Conservation (phyloP, 2,888 invertebrate genomes). For the Mamestra brassicae region DNA sequence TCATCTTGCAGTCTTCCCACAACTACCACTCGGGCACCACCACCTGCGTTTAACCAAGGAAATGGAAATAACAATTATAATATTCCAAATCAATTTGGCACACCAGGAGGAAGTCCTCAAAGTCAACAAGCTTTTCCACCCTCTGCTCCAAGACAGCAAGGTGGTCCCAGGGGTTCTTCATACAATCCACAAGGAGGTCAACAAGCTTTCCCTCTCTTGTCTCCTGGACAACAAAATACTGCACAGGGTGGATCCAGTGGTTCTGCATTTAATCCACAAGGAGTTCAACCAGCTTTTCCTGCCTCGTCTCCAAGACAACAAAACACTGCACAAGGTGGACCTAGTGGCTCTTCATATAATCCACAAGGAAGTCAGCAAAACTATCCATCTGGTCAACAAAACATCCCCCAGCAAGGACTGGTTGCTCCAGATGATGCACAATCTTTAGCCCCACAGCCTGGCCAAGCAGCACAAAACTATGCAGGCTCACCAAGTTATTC, state of each 20-base stretch:
- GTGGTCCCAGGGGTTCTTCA: conserved; percentile 10
- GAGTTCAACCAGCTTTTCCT: conserved; percentile 12
- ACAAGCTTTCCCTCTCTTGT: conserved; percentile 3
- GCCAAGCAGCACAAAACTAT: conserved; percentile 28
- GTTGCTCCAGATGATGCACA: not conserved
- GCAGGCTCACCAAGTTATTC: conserved; percentile 21
- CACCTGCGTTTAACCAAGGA: conserved; percentile 53
- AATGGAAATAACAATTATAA: conserved; percentile 39
- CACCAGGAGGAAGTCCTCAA: conserved; percentile 17
- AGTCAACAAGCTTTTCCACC: conserved; percentile 32
- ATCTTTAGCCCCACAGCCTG: conserved; percentile 17
- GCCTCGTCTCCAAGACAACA: conserved; percentile 1
- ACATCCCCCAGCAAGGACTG: conserved; percentile 26
- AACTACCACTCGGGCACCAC: conserved; percentile 82
- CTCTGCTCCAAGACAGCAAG: conserved; percentile 5
- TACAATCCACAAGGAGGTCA: conserved; percentile 19
- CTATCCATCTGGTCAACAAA: conserved; percentile 12
- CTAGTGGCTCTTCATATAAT: conserved; percentile 12
- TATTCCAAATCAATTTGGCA: conserved; percentile 28
- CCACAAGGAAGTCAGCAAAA: conserved; percentile 12
- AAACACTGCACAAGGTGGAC: conserved; percentile 11
- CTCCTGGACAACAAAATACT: conserved; percentile 9
- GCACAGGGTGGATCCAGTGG: conserved; percentile 6
- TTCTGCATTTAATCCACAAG: conserved; percentile 19
- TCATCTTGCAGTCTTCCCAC: conserved; percentile 91